Percentiles rank a stretch among this genome's conserved stretches.
These are phyloP conservation scores for Callosobruchus maculatus DNA, from an alignment of 2,888 invertebrate species.

Conservation along the genomic window DNA sequence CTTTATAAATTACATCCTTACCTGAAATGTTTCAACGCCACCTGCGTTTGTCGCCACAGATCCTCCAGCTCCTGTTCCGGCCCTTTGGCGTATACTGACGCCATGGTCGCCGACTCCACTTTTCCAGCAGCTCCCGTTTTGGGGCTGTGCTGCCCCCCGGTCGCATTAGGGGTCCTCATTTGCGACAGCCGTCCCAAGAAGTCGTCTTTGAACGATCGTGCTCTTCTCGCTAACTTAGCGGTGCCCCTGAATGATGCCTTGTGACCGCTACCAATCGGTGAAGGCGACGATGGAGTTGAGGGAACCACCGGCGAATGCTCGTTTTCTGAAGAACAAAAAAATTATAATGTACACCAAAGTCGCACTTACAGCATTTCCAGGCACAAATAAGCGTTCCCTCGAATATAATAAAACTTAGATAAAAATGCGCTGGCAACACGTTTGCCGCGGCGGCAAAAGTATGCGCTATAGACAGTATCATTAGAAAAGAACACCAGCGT, in stretches of 20 bases:
- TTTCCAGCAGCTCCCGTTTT: slow-evolving; percentile 35
- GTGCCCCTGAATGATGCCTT: slow-evolving; percentile 78
- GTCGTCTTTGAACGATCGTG: slow-evolving; percentile 90
- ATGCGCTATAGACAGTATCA: no score
- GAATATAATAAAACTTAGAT: no score
- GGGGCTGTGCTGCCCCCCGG: slow-evolving; percentile 45
- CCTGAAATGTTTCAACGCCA: slow-evolving; percentile 79
- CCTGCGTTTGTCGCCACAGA: slow-evolving; percentile 57
- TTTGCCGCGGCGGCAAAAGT: no score
- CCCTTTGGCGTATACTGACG: slow-evolving; percentile 32
- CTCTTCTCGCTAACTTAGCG: slow-evolving; percentile 75
- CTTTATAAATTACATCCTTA: slow-evolving; percentile 6
- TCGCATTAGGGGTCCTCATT: slow-evolving; percentile 70
- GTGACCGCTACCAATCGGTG: slow-evolving; percentile 63
- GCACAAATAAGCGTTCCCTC: no score
- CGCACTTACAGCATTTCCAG: no score
- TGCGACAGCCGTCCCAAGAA: slow-evolving; percentile 82
- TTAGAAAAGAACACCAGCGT: no score
- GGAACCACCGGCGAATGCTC: slow-evolving; percentile 39
- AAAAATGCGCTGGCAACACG: no score
- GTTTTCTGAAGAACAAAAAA: slow-evolving; percentile 33
- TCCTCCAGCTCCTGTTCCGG: slow-evolving; percentile 39
- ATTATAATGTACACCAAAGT: background rate
- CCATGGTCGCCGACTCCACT: slow-evolving; percentile 34
- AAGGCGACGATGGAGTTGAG: slow-evolving; percentile 42